Percentiles rank a stretch among this genome's conserved stretches.
These are phyloP conservation scores for Epinephelus lanceolatus DNA, from an alignment of 2,113 vertebrate species.

Conservation along the genomic window DNA sequence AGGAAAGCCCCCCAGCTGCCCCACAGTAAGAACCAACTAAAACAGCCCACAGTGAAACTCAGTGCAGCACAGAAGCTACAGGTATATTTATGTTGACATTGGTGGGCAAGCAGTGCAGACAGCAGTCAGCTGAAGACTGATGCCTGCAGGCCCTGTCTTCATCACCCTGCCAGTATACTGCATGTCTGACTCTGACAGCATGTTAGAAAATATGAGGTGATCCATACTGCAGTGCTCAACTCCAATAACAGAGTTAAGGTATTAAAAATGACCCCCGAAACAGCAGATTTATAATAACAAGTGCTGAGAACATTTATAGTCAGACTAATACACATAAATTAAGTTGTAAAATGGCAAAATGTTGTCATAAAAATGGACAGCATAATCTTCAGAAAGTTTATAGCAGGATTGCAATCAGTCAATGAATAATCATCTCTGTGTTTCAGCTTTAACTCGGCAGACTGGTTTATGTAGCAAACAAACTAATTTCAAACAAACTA, in stretches of 20 bases:
- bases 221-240: constrained; percentile 10
- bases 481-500: background rate
- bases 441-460: background rate
- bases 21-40: background rate
- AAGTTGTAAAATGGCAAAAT: background rate
- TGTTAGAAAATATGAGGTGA: constrained; percentile 35
- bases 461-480: background rate
- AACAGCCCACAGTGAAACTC: background rate
- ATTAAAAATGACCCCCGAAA: background rate
- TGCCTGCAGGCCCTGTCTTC: constrained; percentile 20
- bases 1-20: background rate
- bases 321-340: background rate
- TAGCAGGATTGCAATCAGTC: background rate
- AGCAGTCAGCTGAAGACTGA: constrained; percentile 20
- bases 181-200: constrained; percentile 44
- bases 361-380: background rate
- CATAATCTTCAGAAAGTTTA: background rate
- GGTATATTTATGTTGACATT: constrained; percentile 7
- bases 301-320: background rate
- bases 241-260: background rate
- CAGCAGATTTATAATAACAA: background rate
- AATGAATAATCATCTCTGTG: background rate
- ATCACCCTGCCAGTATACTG: constrained; percentile 22
- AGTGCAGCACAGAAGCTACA: constrained; percentile 4
- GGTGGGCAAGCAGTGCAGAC: constrained; percentile 23